Evolutionary conservation across 2,797 vertebrate species (phyloP).

Genomic region (Otolemur crassicaudatus): DNA sequence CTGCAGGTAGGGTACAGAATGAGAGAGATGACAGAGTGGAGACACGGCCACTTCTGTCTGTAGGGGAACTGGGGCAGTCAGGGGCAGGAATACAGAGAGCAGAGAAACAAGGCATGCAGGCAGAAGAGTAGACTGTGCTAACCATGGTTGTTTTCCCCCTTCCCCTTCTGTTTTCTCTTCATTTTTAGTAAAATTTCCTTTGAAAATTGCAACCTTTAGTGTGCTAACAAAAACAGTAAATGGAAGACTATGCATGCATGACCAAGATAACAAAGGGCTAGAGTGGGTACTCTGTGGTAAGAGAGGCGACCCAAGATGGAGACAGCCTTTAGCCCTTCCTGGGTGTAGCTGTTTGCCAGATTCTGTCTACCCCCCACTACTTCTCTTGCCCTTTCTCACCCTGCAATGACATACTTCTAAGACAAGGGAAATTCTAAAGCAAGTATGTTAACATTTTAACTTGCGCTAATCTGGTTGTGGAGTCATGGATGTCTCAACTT

Average conservation of each 20-base stretch:
- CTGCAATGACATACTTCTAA: not conserved
- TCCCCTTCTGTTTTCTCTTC: not conserved
- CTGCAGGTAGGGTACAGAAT: not conserved
- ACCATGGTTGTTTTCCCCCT: not conserved
- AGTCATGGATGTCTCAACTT: not conserved
- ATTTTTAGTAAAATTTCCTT: not conserved
- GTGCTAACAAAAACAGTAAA: not conserved
- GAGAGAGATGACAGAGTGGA: not conserved
- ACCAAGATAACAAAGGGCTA: not conserved
- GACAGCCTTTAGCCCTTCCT: not conserved
- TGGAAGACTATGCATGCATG: not conserved
- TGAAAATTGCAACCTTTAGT: not conserved
- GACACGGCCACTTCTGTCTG: not conserved
- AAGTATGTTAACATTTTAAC: not conserved
- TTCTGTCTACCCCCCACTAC: not conserved
- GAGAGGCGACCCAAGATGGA: not conserved
- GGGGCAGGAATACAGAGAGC: not conserved
- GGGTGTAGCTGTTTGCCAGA: not conserved
- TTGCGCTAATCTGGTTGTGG: not conserved
- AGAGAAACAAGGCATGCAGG: not conserved
- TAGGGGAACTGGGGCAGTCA: too few species aligned
- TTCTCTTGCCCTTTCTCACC: too few species aligned
- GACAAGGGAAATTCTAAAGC: not conserved
- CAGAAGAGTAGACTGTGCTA: not conserved
- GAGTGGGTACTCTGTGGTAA: not conserved